Conservation (phyloP, 2,113 vertebrate species). For the Podilymbus podiceps region DNA sequence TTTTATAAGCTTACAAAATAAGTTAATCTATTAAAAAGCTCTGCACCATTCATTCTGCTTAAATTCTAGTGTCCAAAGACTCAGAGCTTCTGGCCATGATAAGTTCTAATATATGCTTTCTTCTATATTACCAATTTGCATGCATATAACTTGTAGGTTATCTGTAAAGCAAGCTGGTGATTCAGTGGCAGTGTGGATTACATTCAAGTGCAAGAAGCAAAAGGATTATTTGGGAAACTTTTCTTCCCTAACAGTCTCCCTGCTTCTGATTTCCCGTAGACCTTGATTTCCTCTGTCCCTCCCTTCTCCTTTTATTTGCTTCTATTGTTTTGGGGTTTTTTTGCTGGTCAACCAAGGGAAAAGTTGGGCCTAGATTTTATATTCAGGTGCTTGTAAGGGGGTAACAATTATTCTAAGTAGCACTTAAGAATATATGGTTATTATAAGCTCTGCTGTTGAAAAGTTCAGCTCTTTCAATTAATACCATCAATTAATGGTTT, state of each 20-base stretch:
- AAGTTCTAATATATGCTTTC: not conserved
- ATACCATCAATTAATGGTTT: not conserved
- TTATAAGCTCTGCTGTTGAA: not conserved
- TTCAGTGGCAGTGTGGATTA: not conserved
- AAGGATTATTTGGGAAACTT: not conserved
- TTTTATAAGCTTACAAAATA: not conserved
- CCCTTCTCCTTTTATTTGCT: not conserved
- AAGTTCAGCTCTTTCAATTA: not conserved
- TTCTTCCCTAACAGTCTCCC: not conserved
- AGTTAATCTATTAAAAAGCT: not conserved
- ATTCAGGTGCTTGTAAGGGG: not conserved
- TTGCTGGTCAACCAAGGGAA: not conserved
- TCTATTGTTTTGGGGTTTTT: not conserved
- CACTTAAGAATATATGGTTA: not conserved
- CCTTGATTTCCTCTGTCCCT: not conserved
- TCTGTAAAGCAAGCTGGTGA: not conserved
- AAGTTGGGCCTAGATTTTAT: not conserved
- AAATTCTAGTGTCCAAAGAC: not conserved
- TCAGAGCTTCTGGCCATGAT: not conserved
- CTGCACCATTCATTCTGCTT: not conserved
- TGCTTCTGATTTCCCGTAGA: not conserved
- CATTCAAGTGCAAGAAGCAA: not conserved
- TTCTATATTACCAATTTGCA: not conserved
- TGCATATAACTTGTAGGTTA: not conserved
- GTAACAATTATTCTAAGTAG: not conserved